Base-by-base conservation (phyloP, 1,140 invertebrate genomes). In the Ceratosolen fusciceps region DNA sequence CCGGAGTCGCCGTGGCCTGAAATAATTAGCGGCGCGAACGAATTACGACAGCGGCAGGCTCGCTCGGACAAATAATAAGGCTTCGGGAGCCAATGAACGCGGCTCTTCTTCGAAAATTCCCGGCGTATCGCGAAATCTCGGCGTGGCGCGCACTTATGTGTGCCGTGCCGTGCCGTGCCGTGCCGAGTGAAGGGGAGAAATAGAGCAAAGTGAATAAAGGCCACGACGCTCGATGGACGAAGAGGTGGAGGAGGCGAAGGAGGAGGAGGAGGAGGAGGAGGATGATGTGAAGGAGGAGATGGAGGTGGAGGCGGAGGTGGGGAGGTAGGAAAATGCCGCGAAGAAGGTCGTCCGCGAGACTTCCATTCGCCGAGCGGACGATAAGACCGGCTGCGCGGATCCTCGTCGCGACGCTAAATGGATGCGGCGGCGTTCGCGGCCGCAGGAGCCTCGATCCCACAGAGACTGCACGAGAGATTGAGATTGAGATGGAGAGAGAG, bases 81-180 rank as follows among this genome's bases (percentile, higher is more conserved):
- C 49, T 3, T 52, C 49, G 3, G 9, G 49, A 52, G 49, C 49
- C 49, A 52, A 52, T 52, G 49, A 52, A 58, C 34, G 58, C 43
- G 26, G 68, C 68, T 78, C 14, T 74, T 75, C 43, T 62, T 39
- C 54, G 77, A 29, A 76, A 60, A 77, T 80, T 77, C 77, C 68
- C 73, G 31, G 43, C 26, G 29, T 67, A 34, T 76, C 74, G 39
- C 39, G 19, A 65, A 76, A 76, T 76, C 58, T 76, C 60, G 43
- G 12, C 1, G 73, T 47, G 80, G 79, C 74, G 79, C 74, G 60
- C n/a, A 70, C 60, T 74, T 62, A 65, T 81, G 74, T 68, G 31
- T 39, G 60, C n/a, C 56, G 49, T n/a, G 43, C 65, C 16, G 49
- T n/a, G 43, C 65, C 16, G 39, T 43, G 49, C 49, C 47, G 71